These are phyloP conservation scores for Herpetotheres cachinnans DNA, from an alignment of 2,113 vertebrate genomes.

Conservation along the genomic window DNA sequence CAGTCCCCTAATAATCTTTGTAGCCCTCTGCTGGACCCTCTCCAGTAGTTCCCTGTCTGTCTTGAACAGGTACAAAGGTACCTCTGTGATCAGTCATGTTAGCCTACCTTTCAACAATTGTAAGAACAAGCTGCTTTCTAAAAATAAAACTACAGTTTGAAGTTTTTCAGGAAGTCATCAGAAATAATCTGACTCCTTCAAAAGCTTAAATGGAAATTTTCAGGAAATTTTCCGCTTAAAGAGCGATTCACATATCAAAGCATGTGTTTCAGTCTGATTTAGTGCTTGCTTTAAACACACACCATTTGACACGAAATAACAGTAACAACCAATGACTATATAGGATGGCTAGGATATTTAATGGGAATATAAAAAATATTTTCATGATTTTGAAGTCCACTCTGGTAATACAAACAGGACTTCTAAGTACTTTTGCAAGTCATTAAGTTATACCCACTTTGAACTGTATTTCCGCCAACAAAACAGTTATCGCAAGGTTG, in stretches of 20 bases:
- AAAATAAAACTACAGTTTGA: not conserved
- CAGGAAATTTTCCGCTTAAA: not conserved
- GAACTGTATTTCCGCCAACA: not conserved
- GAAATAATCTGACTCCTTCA: not conserved
- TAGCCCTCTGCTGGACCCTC: too few species aligned
- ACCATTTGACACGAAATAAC: not conserved
- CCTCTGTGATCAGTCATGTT: rapidly evolving
- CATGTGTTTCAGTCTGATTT: not conserved
- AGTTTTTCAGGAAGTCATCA: not conserved
- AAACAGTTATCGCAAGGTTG: not conserved
- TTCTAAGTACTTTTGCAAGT: not conserved
- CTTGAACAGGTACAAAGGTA: not conserved
- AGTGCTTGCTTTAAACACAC: not conserved
- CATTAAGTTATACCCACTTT: not conserved
- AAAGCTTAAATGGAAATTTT: not conserved
- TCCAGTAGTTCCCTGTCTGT: too few species aligned
- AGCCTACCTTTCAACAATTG: not conserved
- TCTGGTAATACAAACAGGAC: not conserved
- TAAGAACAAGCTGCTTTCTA: not conserved
- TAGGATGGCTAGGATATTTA: not conserved
- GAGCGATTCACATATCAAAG: not conserved
- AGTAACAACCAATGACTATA: not conserved
- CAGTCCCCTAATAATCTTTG: too few species aligned
- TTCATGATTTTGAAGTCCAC: not conserved
- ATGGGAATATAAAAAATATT: not conserved